Conservation (phyloP, 1,140 invertebrate species). For the Drosophila dunni region DNA sequence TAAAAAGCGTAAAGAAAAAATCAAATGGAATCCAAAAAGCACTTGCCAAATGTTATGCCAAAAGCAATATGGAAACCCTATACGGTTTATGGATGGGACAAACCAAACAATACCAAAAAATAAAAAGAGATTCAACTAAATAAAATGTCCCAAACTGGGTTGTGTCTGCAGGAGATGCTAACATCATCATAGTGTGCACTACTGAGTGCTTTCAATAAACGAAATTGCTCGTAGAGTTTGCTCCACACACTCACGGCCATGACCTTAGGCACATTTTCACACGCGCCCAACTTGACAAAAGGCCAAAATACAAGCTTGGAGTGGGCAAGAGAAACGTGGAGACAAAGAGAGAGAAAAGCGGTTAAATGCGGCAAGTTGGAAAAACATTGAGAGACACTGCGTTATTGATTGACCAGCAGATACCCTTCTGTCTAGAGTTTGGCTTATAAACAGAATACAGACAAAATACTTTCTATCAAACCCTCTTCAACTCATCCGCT, state of each 20-base stretch:
- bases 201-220: slow-evolving; percentile 61
- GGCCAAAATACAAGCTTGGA: slow-evolving; percentile 8
- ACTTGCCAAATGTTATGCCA: slow-evolving; percentile 59
- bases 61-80: slow-evolving; percentile 48
- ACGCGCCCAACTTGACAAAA: slow-evolving; percentile 51
- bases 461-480: not conserved
- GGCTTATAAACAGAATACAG: too few relatives aligned
- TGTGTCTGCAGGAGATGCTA: slow-evolving; percentile 27
- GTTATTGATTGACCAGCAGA: not conserved
- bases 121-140: slow-evolving; percentile 22
- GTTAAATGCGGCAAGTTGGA: too few relatives aligned
- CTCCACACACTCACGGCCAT: slow-evolving; percentile 49
- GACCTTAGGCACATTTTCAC: slow-evolving; percentile 75
- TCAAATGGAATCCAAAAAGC: slow-evolving; percentile 14
- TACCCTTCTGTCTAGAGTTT: not conserved
- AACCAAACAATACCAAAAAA: not conserved
- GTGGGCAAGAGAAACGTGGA: not conserved
- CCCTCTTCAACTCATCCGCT: not conserved
- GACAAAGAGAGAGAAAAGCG: not conserved
- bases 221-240: slow-evolving; percentile 61
- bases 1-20: slow-evolving; percentile 2
- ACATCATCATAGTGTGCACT: slow-evolving; percentile 7
- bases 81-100: slow-evolving; percentile 26
- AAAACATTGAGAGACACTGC: too few relatives aligned
- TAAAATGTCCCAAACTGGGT: slow-evolving; percentile 21